Evolutionary conservation across 2,888 invertebrate species (phyloP).

Genomic region (Calliopum simillimum): DNA sequence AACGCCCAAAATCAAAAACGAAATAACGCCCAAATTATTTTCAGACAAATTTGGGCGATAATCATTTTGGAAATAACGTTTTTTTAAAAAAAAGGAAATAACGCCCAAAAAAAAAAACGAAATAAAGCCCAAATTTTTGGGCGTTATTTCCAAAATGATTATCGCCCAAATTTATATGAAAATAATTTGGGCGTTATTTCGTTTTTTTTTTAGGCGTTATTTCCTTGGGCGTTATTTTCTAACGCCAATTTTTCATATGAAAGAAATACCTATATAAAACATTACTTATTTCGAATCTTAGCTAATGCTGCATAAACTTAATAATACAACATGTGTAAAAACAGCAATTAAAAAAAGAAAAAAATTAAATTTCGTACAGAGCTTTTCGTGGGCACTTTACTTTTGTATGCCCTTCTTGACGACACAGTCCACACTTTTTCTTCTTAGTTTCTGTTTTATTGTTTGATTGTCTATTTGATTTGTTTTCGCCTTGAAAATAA

Average conservation of each 20-base stretch:
- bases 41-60: too few relatives aligned
- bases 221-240: too few relatives aligned
- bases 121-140: too few relatives aligned
- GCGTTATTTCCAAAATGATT: too few relatives aligned
- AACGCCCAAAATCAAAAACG: too few relatives aligned
- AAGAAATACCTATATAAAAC: neutral
- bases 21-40: too few relatives aligned
- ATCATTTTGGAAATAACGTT: too few relatives aligned
- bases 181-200: too few relatives aligned
- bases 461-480: neutral
- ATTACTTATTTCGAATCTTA: neutral
- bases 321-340: constrained; percentile 30
- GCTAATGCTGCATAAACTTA: constrained; percentile 9
- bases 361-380: constrained; percentile 52
- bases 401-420: constrained; percentile 77
- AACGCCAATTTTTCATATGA: neutral
- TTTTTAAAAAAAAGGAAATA: too few relatives aligned
- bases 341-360: constrained; percentile 28
- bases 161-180: too few relatives aligned
- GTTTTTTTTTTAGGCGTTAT: too few relatives aligned
- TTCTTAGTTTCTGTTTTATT: constrained; percentile 44
- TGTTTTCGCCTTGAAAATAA: neutral
- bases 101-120: too few relatives aligned
- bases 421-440: constrained; percentile 80
- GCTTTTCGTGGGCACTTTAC: constrained; percentile 70